Percentiles rank a stretch among this genome's conserved stretches.
These are phyloP conservation scores for Zaprionus lachaisei DNA, from an alignment of 1,140 invertebrate species.

Conservation along the genomic window DNA sequence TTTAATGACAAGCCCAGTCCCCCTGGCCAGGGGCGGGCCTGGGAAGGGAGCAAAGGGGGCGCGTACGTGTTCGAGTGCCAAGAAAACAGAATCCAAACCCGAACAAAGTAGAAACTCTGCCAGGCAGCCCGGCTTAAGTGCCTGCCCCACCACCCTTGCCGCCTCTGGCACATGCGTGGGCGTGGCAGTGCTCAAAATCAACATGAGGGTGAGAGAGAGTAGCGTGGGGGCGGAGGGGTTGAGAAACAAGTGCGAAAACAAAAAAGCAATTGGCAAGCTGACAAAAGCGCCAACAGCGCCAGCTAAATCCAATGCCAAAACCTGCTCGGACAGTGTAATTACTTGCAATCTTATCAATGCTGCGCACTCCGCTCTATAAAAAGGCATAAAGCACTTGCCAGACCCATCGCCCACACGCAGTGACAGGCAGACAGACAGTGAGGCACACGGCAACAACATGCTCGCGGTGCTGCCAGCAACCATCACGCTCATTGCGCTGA, in stretches of 20 bases:
- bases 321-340: constrained; percentile 46
- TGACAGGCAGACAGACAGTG: not conserved
- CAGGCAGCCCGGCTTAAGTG: constrained; percentile 28
- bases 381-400: constrained; percentile 18
- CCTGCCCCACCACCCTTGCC: not conserved
- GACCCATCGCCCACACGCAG: not conserved
- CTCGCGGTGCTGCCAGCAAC: constrained; percentile 22
- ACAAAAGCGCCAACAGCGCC: constrained; percentile 33
- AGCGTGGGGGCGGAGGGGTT: not conserved
- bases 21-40: not conserved
- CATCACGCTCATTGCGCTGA: constrained; percentile 11
- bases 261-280: constrained; percentile 48
- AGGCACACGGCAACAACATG: constrained; percentile 17
- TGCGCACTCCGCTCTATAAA: constrained; percentile 8
- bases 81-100: constrained; percentile 32
- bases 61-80: constrained; percentile 79
- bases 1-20: constrained; percentile 70
- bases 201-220: not conserved
- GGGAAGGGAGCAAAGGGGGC: not conserved
- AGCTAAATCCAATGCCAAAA: constrained; percentile 28
- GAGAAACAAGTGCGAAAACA: not conserved
- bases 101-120: constrained; percentile 21
- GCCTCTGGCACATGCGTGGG: constrained; percentile 17
- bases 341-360: constrained; percentile 50
- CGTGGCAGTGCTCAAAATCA: constrained; percentile 15